Conservation (phyloP, 2,797 vertebrate species). For the Sparidentex hasta region DNA sequence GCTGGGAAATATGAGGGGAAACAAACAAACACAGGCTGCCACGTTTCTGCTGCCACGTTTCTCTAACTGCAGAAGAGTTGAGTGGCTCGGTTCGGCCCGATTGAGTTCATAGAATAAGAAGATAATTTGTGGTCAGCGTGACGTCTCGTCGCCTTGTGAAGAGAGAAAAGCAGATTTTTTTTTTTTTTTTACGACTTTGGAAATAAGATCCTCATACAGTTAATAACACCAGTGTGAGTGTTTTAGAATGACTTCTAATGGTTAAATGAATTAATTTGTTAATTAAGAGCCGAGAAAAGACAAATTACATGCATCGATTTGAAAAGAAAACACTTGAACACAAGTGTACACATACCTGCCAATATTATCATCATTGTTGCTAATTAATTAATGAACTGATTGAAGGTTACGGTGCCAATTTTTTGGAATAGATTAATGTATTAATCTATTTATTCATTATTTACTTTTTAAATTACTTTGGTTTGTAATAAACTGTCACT, state of each 20-base stretch:
- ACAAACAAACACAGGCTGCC: constrained; percentile 8
- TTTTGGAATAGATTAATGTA: background rate
- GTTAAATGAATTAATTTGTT: background rate
- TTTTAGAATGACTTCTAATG: background rate
- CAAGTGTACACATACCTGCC: background rate
- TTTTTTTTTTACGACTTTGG: constrained; percentile 20
- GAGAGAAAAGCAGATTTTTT: constrained; percentile 31
- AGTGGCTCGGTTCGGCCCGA: constrained; percentile 4
- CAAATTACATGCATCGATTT: no score
- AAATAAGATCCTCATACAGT: constrained; percentile 36
- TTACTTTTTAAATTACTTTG: background rate
- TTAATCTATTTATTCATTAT: background rate
- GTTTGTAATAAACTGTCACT: background rate
- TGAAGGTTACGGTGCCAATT: background rate
- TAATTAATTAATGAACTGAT: background rate
- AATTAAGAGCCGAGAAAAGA: background rate
- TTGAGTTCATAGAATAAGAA: constrained; percentile 34
- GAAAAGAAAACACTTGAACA: background rate
- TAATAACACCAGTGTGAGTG: background rate
- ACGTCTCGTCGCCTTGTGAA: constrained; percentile 14
- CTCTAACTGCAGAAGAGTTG: constrained; percentile 44
- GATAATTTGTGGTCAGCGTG: constrained; percentile 41
- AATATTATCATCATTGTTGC: background rate
- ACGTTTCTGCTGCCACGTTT: constrained; percentile 20
- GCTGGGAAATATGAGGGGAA: background rate